Evolutionary conservation across 2,797 vertebrate genomes (phyloP), one percentile per base, ranked within the genome.

Genomic region (Salmo trutta): DNA sequence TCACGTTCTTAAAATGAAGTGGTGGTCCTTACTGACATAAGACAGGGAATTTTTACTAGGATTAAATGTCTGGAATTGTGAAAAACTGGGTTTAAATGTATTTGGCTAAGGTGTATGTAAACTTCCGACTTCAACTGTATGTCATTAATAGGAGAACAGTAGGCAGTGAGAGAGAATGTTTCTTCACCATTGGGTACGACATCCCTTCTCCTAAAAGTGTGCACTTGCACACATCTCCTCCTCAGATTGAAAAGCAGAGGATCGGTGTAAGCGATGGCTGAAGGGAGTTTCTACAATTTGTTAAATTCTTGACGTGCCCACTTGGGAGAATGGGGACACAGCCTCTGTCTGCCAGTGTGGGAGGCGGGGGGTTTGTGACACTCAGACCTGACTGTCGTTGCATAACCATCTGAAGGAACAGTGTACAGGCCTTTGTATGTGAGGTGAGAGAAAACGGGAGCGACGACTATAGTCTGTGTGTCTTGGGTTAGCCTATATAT

Each of bases 341-440:
- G 41, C 10, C 41, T 14, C 41, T 47, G 41, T 47, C 41, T 47
- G 41, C 41, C 41, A 47, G 10, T 47, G 41, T 47, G 10, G 41
- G 41, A 47, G 56, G 56, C n/a, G 7, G 7, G 56, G 19, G 56
- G 56, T 6, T 4, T 7, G 53, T 59, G n/a, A 62, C n/a, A 62
- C 56, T 62, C 56, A 36, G 29, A 31, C 65, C 65, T 66, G 15
- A 29, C 75, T 68, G 64, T 51, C 68, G 75, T 80, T 80, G 64
- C 73, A 52, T 81, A 78, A 76, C 75, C 59, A 33, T 53, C 62
- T 71, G 47, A 80, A 81, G 77, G 62, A 71, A 77, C 74, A 17
- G 69, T 66, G 73, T 78, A 31, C 54, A 21, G 53, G 27, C 66
- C 5, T 17, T 0, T 59, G 69, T 52, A 16, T 29, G 15, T 66